These are phyloP conservation scores for Tylochromis polylepis DNA, from an alignment of 2,113 vertebrate species.

Conservation along the genomic window DNA sequence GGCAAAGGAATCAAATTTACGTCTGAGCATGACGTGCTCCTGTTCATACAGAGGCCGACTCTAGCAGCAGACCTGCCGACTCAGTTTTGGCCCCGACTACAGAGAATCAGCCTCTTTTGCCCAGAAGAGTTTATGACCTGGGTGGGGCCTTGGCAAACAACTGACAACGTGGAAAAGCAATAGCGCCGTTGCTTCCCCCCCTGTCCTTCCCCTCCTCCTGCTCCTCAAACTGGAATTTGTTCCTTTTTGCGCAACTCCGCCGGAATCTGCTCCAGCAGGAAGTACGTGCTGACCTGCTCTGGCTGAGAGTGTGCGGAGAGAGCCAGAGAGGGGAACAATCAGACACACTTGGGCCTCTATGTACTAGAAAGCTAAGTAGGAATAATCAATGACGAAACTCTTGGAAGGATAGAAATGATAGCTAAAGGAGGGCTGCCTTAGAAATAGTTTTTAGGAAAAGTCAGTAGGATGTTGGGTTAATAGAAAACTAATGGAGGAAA, in stretches of 20 bases:
- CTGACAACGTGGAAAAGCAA: constrained; percentile 30
- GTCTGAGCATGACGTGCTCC: not conserved
- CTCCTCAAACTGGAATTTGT: constrained; percentile 48
- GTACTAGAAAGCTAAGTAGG: not conserved
- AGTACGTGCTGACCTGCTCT: constrained; percentile 5
- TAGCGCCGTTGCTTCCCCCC: not conserved
- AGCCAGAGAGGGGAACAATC: not conserved
- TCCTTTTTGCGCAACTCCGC: constrained; percentile 20
- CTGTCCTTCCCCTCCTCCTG: not conserved
- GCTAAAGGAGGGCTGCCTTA: not conserved
- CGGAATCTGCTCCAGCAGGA: constrained; percentile 38
- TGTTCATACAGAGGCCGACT: not conserved
- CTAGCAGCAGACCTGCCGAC: not conserved
- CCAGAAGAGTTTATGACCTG: constrained; percentile 12
- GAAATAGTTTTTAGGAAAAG: not conserved
- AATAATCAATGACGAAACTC: not conserved
- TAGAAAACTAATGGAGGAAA: not conserved
- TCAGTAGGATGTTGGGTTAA: not conserved
- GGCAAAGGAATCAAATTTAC: not conserved
- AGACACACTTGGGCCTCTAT: not conserved
- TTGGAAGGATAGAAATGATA: not conserved
- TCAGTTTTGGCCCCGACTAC: not conserved
- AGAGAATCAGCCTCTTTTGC: not conserved
- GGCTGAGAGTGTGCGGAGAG: not conserved
- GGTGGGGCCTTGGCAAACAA: constrained; percentile 33